Evolutionary conservation across 1,140 invertebrate genomes (phyloP), one percentile per base, ranked within the genome.

Genomic region (Helicoverpa armigera): DNA sequence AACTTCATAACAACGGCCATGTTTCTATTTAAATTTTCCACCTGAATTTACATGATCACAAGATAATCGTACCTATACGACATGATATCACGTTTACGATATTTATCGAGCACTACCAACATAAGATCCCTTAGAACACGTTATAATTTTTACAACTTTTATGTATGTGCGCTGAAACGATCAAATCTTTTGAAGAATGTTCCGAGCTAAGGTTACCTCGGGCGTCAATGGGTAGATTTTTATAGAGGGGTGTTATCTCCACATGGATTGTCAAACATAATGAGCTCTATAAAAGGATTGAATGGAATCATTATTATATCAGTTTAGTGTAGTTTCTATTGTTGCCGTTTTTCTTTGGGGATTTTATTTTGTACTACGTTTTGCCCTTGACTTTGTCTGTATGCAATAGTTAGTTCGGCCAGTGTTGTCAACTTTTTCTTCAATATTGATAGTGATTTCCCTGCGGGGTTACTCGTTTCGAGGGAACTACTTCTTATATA

Each of bases 81-180:
- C n/a, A n/a, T n/a, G n/a, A n/a, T n/a, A n/a, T 14, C 35, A 5
- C 7, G 50, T 10, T 51, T 18, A 18, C 58, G 18, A 50, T 63
- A 63, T 43, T 23, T 43, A 43, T 43, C 35, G 35, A 43, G 35
- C 5, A 9, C 5, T 7, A 43, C 35, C 73, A 63, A 53, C 51
- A 76, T 76, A 76, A 58, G 48, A 48, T 29, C 56, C 73, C 73
- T 43, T 1, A 56, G 18, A 76, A 76, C 35, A 43, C 73, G 73
- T 76, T 76, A 76, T 76, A 58, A 76, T 76, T 76, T 76, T 76
- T 76, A 76, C 60, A 76, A 76, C 73, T 76, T 76, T 76, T 63
- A 76, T 63, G 43, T 76, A 51, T 76, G 73, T 76, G 58, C 73
- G 73, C 73, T 63, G 73, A 48, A 23, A 63, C 73, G 56, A 76